Evolutionary conservation across 2,888 invertebrate genomes (phyloP).

Genomic region (Hypsopygia costalis): DNA sequence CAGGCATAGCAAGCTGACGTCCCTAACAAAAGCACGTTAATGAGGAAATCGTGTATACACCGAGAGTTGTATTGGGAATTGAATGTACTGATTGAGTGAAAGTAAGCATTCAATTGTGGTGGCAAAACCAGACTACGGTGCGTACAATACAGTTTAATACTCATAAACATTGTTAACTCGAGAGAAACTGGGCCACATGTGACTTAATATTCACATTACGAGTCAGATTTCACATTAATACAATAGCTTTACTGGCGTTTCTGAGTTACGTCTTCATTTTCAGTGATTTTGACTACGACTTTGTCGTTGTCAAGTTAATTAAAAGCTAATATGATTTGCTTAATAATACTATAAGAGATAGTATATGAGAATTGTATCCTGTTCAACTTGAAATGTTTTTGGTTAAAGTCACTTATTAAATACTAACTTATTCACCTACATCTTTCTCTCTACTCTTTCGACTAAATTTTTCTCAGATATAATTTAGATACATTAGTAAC

Average conservation of each 20-base stretch:
- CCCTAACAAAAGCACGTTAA: slow-evolving; percentile 66
- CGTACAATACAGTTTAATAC: slow-evolving; percentile 21
- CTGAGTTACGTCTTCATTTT: neutral
- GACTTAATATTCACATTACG: slow-evolving; percentile 5
- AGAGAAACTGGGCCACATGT: slow-evolving; percentile 25
- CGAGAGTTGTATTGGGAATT: slow-evolving; percentile 39
- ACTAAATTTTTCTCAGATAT: too few species aligned
- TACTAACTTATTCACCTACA: too few species aligned
- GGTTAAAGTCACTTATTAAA: too few species aligned
- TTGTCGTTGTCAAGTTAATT: too few species aligned
- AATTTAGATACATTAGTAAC: too few species aligned
- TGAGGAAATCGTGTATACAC: slow-evolving; percentile 71
- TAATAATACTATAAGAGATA: too few species aligned
- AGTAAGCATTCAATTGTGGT: slow-evolving; percentile 44
- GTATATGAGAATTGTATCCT: too few species aligned
- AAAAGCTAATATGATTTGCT: too few species aligned
- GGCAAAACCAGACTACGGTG: slow-evolving; percentile 22
- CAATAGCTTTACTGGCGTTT: slow-evolving; percentile 1
- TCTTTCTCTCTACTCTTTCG: too few species aligned
- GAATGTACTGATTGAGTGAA: slow-evolving; percentile 60
- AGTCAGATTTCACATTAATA: slow-evolving; percentile 8
- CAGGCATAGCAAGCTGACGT: slow-evolving; percentile 30
- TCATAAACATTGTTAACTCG: slow-evolving; percentile 32
- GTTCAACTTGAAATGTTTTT: too few species aligned
- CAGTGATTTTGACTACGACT: neutral